Evolutionary conservation across 2,888 invertebrate species (phyloP).

Genomic region (Luperina nickerlii): DNA sequence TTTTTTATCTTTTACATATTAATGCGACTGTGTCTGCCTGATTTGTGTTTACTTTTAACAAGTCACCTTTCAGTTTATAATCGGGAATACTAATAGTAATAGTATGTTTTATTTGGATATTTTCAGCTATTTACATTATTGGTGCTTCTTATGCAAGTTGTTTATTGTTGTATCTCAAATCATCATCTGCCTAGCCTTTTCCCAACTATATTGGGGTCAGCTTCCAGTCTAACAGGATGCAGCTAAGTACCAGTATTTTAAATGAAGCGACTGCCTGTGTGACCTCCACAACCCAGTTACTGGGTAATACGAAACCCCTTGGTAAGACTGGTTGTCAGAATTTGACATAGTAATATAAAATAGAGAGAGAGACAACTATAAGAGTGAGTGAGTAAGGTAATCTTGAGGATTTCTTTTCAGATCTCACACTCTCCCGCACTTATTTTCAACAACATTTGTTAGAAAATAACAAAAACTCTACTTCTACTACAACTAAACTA

Average conservation of each 20-base stretch:
- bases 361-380: neutral
- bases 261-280: too few relatives aligned
- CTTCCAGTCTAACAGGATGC: too few relatives aligned
- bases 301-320: too few relatives aligned
- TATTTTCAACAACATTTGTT: neutral
- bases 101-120: neutral
- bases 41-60: conserved; percentile 17
- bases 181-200: too few relatives aligned
- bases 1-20: conserved; percentile 44
- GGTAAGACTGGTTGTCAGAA: too few relatives aligned
- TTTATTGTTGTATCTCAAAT: too few relatives aligned
- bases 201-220: too few relatives aligned
- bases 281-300: too few relatives aligned
- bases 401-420: neutral
- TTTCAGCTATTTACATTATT: neutral
- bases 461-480: neutral
- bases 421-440: neutral
- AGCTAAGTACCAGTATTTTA: too few relatives aligned
- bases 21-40: conserved; percentile 20
- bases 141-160: neutral
- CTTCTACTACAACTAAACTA: neutral
- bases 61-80: neutral
- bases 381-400: neutral
- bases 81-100: neutral
- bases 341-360: neutral